phyloP scores from a whole-genome alignment of 2,113 vertebrate genomes.

The Sporophila hypoxantha region DNA sequence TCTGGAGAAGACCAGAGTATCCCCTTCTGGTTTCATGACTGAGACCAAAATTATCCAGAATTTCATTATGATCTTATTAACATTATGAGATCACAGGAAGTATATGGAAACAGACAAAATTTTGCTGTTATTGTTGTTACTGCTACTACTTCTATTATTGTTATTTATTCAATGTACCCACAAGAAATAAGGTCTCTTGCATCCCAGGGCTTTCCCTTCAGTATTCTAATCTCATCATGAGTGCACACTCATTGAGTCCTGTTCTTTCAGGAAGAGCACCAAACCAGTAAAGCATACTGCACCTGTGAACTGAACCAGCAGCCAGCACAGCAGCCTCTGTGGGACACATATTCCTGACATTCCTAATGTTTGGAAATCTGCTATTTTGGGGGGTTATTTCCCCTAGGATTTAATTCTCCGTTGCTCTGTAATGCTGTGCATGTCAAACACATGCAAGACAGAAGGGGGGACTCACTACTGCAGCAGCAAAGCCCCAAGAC shows the following conservation, averaged over 20 bases:
- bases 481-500: background rate
- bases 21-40: background rate
- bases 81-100: background rate
- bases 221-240: background rate
- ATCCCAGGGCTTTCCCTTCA: background rate
- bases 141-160: background rate
- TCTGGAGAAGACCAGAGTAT: background rate
- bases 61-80: background rate
- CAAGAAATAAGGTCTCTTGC: background rate
- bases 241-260: background rate
- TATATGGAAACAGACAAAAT: background rate
- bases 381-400: background rate
- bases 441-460: background rate
- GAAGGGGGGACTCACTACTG: accelerated
- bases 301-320: background rate
- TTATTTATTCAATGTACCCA: background rate
- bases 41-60: background rate
- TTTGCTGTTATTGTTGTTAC: background rate
- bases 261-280: background rate
- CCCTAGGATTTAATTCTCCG: background rate
- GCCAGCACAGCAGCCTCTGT: background rate
- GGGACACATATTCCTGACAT: background rate
- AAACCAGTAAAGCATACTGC: background rate
- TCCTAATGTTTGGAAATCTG: background rate
- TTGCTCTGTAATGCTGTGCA: background rate